These are phyloP conservation scores for Hyaena hyaena DNA, from an alignment of 2,113 vertebrate species.

Conservation along the genomic window DNA sequence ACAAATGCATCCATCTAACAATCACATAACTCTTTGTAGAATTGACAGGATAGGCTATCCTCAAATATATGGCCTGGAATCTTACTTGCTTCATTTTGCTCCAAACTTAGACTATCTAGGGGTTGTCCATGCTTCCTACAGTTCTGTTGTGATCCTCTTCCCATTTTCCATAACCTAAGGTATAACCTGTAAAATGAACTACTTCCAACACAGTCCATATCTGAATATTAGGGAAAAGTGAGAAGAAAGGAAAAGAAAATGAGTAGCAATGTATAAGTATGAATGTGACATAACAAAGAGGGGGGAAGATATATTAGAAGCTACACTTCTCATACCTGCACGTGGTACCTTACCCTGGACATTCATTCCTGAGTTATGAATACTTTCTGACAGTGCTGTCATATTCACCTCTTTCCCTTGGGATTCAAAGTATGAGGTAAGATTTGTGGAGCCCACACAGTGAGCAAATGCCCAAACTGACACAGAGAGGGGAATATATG, in stretches of 20 bases:
- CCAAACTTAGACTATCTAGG: background rate
- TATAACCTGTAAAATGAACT: background rate
- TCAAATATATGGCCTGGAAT: background rate
- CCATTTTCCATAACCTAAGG: background rate
- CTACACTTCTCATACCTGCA: background rate
- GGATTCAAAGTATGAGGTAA: background rate
- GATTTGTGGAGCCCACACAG: background rate
- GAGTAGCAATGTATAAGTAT: background rate
- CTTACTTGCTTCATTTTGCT: background rate
- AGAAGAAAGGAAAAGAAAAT: background rate
- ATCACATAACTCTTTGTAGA: background rate
- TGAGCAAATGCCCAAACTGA: background rate
- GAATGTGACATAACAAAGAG: background rate
- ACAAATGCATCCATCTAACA: background rate
- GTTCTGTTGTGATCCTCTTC: background rate
- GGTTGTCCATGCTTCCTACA: background rate
- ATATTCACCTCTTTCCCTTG: background rate
- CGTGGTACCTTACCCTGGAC: background rate
- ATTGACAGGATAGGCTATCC: background rate
- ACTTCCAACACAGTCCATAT: background rate
- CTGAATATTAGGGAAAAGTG: background rate
- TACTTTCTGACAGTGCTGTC: background rate
- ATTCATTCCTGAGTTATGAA: background rate
- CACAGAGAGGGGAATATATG: background rate
- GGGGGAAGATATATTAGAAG: background rate